A percentile compares a stretch with the other conserved stretches of the same genome.
These are phyloP conservation scores for Dermatemys mawii DNA, from an alignment of 2,113 vertebrate genomes.

Conservation along the genomic window DNA sequence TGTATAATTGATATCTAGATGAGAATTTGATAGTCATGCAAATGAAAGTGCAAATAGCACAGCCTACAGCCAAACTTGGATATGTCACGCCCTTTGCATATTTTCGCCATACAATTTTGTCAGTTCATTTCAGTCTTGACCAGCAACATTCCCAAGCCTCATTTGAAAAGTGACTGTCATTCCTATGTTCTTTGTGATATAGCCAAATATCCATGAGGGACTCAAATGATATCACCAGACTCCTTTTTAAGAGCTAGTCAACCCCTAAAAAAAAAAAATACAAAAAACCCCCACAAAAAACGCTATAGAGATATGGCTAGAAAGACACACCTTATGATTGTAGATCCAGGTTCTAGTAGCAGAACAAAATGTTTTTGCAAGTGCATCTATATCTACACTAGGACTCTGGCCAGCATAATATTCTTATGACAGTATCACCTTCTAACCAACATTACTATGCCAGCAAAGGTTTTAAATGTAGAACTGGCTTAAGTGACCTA, in stretches of 20 bases:
- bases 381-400: not conserved
- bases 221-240: not conserved
- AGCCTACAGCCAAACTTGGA: not conserved
- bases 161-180: not conserved
- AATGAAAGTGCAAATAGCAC: not conserved
- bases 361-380: not conserved
- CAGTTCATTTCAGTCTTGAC: not conserved
- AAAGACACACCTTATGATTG: not conserved
- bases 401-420: not conserved
- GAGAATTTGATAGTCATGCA: not conserved
- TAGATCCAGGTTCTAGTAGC: not conserved
- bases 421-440: accelerated
- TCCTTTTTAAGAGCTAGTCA: not conserved
- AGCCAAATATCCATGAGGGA: not conserved
- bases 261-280: too few relatives aligned
- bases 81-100: not conserved
- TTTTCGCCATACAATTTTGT: not conserved
- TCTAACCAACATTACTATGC: not conserved
- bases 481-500: not conserved
- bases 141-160: not conserved
- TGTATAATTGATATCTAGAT: not conserved
- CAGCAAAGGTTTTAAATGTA: not conserved
- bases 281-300: too few relatives aligned
- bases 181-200: not conserved
- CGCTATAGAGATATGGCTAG: not conserved